These are phyloP conservation scores for Andrena minutula DNA, from an alignment of 2,888 invertebrate genomes.

Conservation along the genomic window DNA sequence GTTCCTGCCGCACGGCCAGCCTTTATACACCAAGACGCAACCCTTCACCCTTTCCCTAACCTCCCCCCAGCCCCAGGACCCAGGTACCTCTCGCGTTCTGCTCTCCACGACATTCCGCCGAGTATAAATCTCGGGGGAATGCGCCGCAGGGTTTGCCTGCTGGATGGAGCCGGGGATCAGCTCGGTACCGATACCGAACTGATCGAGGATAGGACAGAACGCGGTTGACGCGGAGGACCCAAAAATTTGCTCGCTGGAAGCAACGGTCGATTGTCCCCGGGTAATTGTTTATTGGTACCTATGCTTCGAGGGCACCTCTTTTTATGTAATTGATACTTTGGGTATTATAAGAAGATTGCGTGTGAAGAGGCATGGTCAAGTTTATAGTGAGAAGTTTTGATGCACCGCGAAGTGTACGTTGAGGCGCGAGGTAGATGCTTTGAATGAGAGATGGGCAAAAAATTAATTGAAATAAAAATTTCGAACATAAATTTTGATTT, in stretches of 20 bases:
- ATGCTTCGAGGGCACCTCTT: too few species aligned
- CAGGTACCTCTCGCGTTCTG: slow-evolving; percentile 33
- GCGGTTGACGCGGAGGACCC: slow-evolving; percentile 2
- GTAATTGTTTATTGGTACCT: background rate
- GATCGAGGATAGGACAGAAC: slow-evolving; percentile 34
- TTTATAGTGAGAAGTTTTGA: too few species aligned
- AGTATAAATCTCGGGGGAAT: slow-evolving; percentile 79
- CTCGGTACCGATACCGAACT: slow-evolving; percentile 46
- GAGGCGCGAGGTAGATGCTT: too few species aligned
- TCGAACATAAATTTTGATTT: too few species aligned
- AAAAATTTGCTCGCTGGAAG: slow-evolving; percentile 1
- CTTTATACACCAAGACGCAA: slow-evolving; percentile 57
- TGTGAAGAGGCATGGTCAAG: too few species aligned
- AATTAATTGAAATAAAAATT: too few species aligned
- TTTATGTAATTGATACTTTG: too few species aligned
- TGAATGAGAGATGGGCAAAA: too few species aligned
- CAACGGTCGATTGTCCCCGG: background rate
- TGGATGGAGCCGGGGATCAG: slow-evolving; percentile 51
- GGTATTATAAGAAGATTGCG: too few species aligned
- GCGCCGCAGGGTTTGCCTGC: slow-evolving; percentile 67
- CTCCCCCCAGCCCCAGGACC: background rate
- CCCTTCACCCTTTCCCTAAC: slow-evolving; percentile 51
- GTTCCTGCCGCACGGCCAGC: slow-evolving; percentile 57
- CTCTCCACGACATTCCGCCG: slow-evolving; percentile 55
- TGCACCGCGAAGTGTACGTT: too few species aligned